These are phyloP conservation scores for Vespertilio murinus DNA, from an alignment of 2,797 vertebrate genomes.

Conservation along the genomic window DNA sequence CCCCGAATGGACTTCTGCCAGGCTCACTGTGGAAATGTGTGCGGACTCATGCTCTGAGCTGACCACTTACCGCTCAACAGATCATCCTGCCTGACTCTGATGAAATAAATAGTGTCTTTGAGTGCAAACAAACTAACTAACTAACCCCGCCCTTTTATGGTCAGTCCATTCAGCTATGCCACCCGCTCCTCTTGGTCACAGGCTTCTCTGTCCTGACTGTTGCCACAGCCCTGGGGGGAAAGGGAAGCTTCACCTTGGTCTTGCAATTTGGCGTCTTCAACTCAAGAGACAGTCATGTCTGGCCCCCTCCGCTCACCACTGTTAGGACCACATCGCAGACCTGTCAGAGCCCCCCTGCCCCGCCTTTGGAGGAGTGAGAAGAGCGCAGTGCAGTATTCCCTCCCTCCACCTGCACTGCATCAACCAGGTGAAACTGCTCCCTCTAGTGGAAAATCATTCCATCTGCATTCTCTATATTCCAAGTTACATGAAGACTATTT, in stretches of 20 bases:
- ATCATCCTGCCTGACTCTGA: constrained; percentile 80
- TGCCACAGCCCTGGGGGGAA: not conserved
- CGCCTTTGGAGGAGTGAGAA: not conserved
- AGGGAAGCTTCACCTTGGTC: not conserved
- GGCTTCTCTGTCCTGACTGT: not conserved
- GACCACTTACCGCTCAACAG: constrained; percentile 73
- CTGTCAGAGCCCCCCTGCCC: not conserved
- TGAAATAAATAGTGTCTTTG: constrained; percentile 83
- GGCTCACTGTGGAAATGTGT: constrained; percentile 60
- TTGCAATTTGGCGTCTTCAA: not conserved
- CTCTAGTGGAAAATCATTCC: not conserved
- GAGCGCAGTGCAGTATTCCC: not conserved
- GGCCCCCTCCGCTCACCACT: not conserved
- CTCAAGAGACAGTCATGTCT: not conserved
- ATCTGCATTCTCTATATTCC: not conserved
- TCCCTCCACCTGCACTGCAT: not conserved
- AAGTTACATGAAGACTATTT: not conserved
- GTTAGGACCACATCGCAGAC: not conserved
- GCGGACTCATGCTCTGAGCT: constrained; percentile 72
- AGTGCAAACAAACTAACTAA: not conserved
- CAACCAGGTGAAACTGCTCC: not conserved
- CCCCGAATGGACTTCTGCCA: not conserved
- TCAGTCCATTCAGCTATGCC: not conserved
- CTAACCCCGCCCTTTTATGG: not conserved
- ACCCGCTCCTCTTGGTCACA: not conserved